phyloP scores from a whole-genome alignment of 2,888 invertebrate genomes.

The Strigamia transsilvanica region DNA sequence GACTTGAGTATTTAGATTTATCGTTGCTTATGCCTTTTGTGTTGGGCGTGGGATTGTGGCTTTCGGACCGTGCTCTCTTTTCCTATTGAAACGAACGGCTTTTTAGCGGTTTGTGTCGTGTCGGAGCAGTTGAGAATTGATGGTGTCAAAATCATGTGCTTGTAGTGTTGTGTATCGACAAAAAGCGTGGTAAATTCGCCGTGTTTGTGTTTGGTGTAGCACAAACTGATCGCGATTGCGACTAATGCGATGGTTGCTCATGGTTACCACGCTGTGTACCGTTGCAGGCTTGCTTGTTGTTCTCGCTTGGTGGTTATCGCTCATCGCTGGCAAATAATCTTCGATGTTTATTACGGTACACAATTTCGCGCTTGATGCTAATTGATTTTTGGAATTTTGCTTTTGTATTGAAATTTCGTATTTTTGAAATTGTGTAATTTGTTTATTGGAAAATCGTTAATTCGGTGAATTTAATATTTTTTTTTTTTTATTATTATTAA shows the following conservation, averaged over 20 bases:
- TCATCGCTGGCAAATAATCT: slow-evolving; percentile 30
- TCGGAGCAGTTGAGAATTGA: neutral
- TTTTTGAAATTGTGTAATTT: neutral
- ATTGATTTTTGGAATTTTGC: neutral
- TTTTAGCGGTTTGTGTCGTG: neutral
- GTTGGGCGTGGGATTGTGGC: slow-evolving; percentile 21
- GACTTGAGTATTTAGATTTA: slow-evolving; percentile 27
- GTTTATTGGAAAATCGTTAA: too few species aligned
- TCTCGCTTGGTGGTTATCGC: slow-evolving; percentile 40
- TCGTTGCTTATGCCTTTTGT: neutral
- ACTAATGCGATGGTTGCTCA: slow-evolving; percentile 31
- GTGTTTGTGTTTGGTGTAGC: slow-evolving; percentile 28
- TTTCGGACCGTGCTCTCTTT: neutral
- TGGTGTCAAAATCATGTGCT: slow-evolving; percentile 37
- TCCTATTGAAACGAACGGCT: neutral
- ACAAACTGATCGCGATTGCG: slow-evolving; percentile 18
- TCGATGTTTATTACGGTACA: neutral
- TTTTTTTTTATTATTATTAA: neutral
- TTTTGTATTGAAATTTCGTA: neutral
- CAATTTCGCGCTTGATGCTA: neutral
- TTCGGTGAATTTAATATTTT: neutral
- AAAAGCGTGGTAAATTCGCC: slow-evolving; percentile 17
- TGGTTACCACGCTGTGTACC: neutral
- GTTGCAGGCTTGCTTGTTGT: neutral
- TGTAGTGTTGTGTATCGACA: slow-evolving; percentile 18